Conservation (phyloP, 2,888 invertebrate species). For the Drosophila paranaensis region DNA sequence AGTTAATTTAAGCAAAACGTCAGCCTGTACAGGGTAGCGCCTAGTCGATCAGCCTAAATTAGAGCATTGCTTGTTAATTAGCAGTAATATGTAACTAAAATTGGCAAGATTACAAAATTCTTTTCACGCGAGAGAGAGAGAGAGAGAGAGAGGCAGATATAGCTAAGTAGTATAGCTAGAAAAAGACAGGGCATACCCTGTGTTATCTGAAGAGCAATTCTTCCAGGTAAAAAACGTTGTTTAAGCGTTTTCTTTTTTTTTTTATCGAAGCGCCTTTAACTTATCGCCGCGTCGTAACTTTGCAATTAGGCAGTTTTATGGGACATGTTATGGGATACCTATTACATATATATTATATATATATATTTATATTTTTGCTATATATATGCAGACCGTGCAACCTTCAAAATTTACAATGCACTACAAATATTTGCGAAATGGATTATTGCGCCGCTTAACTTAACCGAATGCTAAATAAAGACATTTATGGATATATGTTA, state of each 20-base stretch:
- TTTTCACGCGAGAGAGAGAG: background rate
- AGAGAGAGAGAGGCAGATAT: background rate
- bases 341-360: conserved; percentile 12
- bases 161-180: too few species aligned
- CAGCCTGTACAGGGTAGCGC: conserved; percentile 21
- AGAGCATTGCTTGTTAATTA: conserved; percentile 7
- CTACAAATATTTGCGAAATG: conserved; percentile 14
- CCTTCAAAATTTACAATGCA: conserved; percentile 25
- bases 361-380: background rate
- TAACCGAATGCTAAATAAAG: conserved; percentile 23
- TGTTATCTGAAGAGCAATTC: conserved; percentile 1
- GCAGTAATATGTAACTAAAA: conserved; percentile 22
- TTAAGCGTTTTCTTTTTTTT: conserved; percentile 16
- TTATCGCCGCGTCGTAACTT: conserved; percentile 34
- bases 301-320: conserved; percentile 28
- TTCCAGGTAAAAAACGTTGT: conserved; percentile 2
- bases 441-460: conserved; percentile 37
- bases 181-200: too few species aligned
- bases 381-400: background rate
- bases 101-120: conserved; percentile 6
- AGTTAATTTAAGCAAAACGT: background rate
- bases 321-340: background rate
- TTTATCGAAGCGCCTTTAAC: conserved; percentile 17
- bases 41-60: background rate
- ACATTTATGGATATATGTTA: conserved; percentile 47